Conservation (phyloP, 2,888 invertebrate genomes). For the Xestia sexstrigata region DNA sequence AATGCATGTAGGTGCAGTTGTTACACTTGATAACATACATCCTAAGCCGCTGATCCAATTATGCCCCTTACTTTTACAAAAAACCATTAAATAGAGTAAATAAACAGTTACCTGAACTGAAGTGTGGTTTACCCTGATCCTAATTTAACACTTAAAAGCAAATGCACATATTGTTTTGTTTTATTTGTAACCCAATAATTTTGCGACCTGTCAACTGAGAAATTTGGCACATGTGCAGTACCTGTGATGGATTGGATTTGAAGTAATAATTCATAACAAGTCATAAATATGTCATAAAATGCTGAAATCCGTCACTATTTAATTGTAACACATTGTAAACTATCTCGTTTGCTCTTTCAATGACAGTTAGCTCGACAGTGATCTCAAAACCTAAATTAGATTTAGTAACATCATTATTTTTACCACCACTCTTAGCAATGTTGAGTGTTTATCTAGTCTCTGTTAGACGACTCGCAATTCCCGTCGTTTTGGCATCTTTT, state of each 20-base stretch:
- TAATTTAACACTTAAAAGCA: slow-evolving; percentile 8
- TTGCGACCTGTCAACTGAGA: slow-evolving; percentile 35
- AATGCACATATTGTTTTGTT: slow-evolving; percentile 20
- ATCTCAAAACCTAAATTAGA: slow-evolving; percentile 7
- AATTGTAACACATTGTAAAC: slow-evolving; percentile 32
- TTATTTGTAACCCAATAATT: slow-evolving; percentile 49
- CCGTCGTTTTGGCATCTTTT: background rate
- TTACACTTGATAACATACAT: background rate
- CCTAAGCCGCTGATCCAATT: background rate
- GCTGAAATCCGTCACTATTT: slow-evolving; percentile 8
- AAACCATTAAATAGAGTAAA: background rate
- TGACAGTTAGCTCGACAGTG: background rate
- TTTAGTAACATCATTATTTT: background rate
- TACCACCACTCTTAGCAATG: background rate
- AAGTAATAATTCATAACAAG: slow-evolving; percentile 46
- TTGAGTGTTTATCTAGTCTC: too few species aligned
- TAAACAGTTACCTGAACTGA: background rate
- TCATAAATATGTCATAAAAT: slow-evolving; percentile 53
- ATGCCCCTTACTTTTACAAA: background rate
- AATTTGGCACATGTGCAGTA: slow-evolving; percentile 47
- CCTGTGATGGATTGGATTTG: slow-evolving; percentile 42
- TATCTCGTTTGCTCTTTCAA: background rate
- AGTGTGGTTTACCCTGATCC: background rate
- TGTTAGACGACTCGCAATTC: background rate
- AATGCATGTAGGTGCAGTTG: background rate